Conservation (phyloP, 35 echinoderm and acorn worm species). For the Apostichopus japonicus region DNA sequence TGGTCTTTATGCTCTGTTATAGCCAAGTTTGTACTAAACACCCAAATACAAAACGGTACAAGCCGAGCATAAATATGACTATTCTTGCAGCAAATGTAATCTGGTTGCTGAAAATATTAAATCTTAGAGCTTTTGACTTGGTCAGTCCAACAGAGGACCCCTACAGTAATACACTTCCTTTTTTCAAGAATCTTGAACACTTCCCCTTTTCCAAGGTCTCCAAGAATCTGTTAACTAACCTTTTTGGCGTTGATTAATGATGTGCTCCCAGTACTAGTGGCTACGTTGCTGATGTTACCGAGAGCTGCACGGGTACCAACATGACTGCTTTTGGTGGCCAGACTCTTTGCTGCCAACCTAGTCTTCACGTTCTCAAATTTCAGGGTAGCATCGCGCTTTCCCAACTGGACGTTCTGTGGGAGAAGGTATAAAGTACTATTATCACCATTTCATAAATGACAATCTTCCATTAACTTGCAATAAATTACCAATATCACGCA, state of each 20-base stretch:
- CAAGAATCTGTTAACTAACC: constrained; percentile 34
- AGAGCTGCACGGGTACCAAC: constrained; percentile 66
- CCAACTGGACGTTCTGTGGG: background rate
- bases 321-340: constrained; percentile 16
- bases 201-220: no score
- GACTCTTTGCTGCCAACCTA: constrained; percentile 44
- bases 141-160: no score
- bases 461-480: no score
- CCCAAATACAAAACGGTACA: background rate
- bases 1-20: background rate
- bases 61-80: no score
- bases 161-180: no score
- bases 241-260: constrained; percentile 55
- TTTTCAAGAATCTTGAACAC: no score
- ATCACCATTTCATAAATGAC: no score
- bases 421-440: background rate
- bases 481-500: no score
- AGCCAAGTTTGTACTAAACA: background rate
- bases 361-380: constrained; percentile 32
- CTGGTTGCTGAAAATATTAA: no score
- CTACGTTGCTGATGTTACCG: constrained; percentile 87
- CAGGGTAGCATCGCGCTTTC: background rate
- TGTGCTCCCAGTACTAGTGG: background rate
- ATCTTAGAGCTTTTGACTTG: no score
- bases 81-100: no score